These are phyloP conservation scores for Argentina silus DNA, from an alignment of 2,797 vertebrate species.

Conservation along the genomic window DNA sequence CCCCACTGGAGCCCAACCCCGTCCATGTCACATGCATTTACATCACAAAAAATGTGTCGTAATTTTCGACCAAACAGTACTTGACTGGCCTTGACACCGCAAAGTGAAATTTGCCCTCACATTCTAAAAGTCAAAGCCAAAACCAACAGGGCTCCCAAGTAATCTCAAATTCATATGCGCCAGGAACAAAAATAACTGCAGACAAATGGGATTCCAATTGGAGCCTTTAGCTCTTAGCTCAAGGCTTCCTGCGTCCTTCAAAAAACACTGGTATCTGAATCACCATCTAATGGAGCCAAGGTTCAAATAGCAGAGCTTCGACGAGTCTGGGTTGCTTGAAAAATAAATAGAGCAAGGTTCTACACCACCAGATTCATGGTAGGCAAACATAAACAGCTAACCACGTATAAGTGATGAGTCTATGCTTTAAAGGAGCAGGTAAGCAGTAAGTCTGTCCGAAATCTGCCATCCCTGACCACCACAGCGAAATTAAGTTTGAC, in stretches of 20 bases:
- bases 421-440: background rate
- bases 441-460: too few relatives aligned
- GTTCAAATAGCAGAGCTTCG: conserved; percentile 39
- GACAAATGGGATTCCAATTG: conserved; percentile 48
- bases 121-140: conserved; percentile 52
- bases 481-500: too few relatives aligned
- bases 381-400: background rate
- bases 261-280: conserved; percentile 37
- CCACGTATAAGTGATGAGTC: conserved; percentile 19
- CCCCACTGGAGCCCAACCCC: conserved; percentile 10
- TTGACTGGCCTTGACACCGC: conserved; percentile 51
- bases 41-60: conserved; percentile 45
- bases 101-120: conserved; percentile 50
- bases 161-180: conserved; percentile 47
- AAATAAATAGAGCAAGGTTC: conserved; percentile 51
- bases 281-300: conserved; percentile 43
- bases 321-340: conserved; percentile 29
- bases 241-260: conserved; percentile 38
- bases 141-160: conserved; percentile 48
- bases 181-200: conserved; percentile 62
- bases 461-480: too few relatives aligned
- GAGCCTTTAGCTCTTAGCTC: conserved; percentile 51
- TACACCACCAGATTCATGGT: conserved; percentile 24
- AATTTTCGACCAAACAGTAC: conserved; percentile 37
- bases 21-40: conserved; percentile 21